Conservation (phyloP, 2,113 vertebrate genomes). For the Emydura subglobosa region DNA sequence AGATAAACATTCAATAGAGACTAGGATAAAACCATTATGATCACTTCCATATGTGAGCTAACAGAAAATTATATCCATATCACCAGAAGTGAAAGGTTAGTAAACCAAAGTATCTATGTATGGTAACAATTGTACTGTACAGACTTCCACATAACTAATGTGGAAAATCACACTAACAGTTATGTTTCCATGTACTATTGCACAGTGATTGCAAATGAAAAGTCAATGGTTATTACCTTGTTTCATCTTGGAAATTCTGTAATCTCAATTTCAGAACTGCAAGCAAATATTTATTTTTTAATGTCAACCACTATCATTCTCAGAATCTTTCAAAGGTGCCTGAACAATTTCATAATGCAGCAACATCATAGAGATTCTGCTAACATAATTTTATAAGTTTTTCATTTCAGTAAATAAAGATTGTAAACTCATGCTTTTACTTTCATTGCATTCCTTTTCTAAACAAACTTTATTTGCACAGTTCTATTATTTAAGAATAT, state of each 20-base stretch:
- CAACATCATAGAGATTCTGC: neutral
- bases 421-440: neutral
- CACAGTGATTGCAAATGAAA: neutral
- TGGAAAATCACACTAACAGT: neutral
- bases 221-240: neutral
- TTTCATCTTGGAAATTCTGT: neutral
- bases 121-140: neutral
- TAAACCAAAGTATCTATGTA: neutral
- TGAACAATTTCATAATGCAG: accelerated
- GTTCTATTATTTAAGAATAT: constrained; percentile 48
- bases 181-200: neutral
- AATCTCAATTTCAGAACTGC: neutral
- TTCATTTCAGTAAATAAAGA: constrained; percentile 30
- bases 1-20: neutral
- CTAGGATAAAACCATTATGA: neutral
- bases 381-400: neutral
- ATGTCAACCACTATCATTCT: neutral
- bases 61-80: neutral
- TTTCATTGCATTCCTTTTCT: constrained; percentile 15
- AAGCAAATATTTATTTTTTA: neutral
- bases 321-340: neutral
- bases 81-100: neutral
- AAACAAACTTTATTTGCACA: constrained; percentile 4
- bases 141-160: neutral
- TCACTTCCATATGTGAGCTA: neutral